Evolutionary conservation across 2,888 invertebrate genomes (phyloP), one percentile per base, ranked within the genome.

Genomic region (Dusona sp.): DNA sequence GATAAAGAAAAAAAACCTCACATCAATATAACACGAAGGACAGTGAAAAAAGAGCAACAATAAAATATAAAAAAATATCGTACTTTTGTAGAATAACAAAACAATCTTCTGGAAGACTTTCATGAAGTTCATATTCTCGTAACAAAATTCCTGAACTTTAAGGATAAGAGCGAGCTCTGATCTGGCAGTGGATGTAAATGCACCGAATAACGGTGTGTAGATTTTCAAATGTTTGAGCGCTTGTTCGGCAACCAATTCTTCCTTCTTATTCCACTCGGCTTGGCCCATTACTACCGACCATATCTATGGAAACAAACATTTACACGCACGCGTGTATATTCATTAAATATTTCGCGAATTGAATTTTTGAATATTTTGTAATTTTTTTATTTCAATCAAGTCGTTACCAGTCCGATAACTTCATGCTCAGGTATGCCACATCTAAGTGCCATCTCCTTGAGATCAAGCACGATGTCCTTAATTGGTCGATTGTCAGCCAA

Each of bases 61-160:
- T 16, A 38, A 78, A 67, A 68, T 87, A 79, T 88, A 88, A 84
- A 79, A 74, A 84, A 29, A 36, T 22, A 0, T 93, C 95, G 94
- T 94, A 97, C 97, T 98, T 96, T 98, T 99, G 95, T 99, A 99
- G 95, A 99, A 97, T 94, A 99, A 97, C 95, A 99, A 96, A 92
- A 99, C 97, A 92, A 99, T 98, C 95, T 99, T 99, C 94, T 98
- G 98, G 96, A 99, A 99, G 94, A 98, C 98, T 94, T 98, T 98
- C 98, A 99, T 98, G 95, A 99, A 99, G 94, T 98, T 98, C 99
- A 99, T 99, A 95, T 99, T 99, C 94, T 99, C 99, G 95, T 99
- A 99, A 95, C 99, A 99, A 95, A 98, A 99, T 94, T 99, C 99
- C 95, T 99, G 99, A 91, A 99, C 98, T 95, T 98, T 98, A 90